These are phyloP conservation scores for Pelochelys cantorii DNA, from an alignment of 2,797 vertebrate genomes.

Conservation along the genomic window DNA sequence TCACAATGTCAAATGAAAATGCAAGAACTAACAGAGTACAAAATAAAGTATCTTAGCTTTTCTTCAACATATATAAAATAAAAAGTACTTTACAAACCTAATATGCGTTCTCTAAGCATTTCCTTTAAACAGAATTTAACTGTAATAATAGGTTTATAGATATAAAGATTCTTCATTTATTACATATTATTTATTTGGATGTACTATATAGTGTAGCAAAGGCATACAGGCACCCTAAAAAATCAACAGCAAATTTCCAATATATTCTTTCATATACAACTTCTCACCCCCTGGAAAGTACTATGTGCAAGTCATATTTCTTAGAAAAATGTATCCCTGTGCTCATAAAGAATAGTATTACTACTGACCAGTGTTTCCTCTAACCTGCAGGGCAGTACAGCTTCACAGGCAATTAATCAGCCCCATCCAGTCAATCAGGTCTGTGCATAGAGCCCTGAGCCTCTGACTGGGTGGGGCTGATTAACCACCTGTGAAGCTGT, in stretches of 20 bases:
- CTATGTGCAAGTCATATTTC: background rate
- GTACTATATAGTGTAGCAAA: background rate
- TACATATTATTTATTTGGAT: background rate
- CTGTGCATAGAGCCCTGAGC: no score
- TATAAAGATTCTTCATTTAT: background rate
- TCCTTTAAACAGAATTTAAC: background rate
- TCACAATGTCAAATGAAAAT: background rate
- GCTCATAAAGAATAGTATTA: background rate
- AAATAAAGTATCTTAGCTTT: background rate
- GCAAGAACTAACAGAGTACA: background rate
- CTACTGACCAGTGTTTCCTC: background rate
- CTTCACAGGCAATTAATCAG: no score
- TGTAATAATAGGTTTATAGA: background rate
- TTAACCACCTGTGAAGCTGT: no score
- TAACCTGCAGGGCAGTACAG: no score
- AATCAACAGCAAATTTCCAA: background rate
- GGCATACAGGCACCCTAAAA: background rate
- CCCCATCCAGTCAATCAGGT: no score
- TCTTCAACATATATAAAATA: background rate
- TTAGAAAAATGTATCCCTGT: background rate
- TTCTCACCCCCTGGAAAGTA: background rate
- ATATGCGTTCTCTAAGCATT: background rate
- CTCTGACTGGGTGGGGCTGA: no score
- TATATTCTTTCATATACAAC: background rate
- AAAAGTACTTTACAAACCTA: background rate